phyloP scores from a whole-genome alignment of 2,888 invertebrate species.

The Abrostola tripartita region DNA sequence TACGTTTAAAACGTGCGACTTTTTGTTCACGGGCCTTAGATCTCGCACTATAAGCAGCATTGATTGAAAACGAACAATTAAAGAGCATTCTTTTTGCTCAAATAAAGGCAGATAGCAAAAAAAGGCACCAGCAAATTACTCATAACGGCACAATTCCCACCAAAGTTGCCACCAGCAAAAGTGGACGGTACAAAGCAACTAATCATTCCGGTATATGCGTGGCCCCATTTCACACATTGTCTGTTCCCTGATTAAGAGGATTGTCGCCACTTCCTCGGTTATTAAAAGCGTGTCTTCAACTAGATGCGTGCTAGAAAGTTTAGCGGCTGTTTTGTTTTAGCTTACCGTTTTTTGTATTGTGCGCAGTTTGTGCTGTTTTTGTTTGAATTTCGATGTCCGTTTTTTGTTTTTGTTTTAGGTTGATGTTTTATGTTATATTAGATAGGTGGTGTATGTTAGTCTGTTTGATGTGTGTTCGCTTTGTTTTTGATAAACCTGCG shows the following conservation, averaged over 20 bases:
- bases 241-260: constrained; percentile 87
- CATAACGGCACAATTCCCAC: constrained; percentile 63
- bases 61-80: constrained; percentile 9
- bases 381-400: constrained; percentile 6
- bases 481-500: constrained; percentile 3
- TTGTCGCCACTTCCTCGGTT: constrained; percentile 86
- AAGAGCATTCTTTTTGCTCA: constrained; percentile 33
- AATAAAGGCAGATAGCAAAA: constrained; percentile 51
- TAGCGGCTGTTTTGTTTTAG: constrained; percentile 54
- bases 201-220: constrained; percentile 85
- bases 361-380: constrained; percentile 27
- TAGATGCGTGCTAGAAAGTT: constrained; percentile 60
- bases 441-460: constrained; percentile 1
- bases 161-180: constrained; percentile 74
- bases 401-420: constrained; percentile 41
- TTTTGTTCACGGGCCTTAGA: no score
- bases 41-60: not conserved
- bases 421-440: constrained; percentile 33
- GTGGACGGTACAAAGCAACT: constrained; percentile 80
- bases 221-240: constrained; percentile 87
- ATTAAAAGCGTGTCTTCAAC: constrained; percentile 85
- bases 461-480: not conserved
- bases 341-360: constrained; percentile 41
- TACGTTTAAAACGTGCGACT: no score
- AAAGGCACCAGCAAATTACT: constrained; percentile 58